Evolutionary conservation across 1,140 invertebrate species (phyloP).

Genomic region (Drosophila bipectinata): DNA sequence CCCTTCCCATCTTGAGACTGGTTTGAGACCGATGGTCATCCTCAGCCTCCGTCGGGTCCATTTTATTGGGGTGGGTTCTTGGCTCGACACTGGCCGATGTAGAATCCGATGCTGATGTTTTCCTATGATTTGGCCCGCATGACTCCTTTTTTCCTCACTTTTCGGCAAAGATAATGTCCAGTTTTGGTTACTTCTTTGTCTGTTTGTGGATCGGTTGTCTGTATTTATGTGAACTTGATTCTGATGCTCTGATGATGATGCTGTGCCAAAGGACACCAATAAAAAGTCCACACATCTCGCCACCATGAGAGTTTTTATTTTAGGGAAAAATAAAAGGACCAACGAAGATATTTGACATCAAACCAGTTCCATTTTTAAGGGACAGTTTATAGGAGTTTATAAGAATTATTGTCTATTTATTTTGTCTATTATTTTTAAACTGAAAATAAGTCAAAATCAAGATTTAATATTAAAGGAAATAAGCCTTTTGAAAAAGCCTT

Average conservation of each 20-base stretch:
- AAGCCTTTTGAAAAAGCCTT: not conserved
- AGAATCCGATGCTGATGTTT: constrained; percentile 33
- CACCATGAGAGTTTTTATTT: constrained; percentile 16
- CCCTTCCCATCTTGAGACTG: constrained; percentile 46
- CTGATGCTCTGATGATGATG: constrained; percentile 36
- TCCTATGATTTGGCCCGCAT: constrained; percentile 53
- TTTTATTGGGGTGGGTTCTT: constrained; percentile 48
- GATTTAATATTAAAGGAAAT: too few species aligned
- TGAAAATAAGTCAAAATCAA: too few species aligned
- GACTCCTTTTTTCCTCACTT: constrained; percentile 34
- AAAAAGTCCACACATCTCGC: constrained; percentile 71
- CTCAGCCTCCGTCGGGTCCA: constrained; percentile 26
- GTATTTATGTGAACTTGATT: constrained; percentile 17
- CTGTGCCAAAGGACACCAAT: constrained; percentile 78
- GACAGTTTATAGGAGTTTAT: constrained; percentile 19
- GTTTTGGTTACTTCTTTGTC: constrained; percentile 58
- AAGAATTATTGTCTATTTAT: too few species aligned
- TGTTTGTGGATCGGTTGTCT: constrained; percentile 6
- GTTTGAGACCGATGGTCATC: constrained; percentile 39
- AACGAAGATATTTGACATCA: not conserved
- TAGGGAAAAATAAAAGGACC: constrained; percentile 2
- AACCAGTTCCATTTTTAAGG: constrained; percentile 60
- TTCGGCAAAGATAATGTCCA: constrained; percentile 77
- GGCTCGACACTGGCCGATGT: not conserved
- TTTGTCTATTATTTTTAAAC: too few species aligned